These are phyloP conservation scores for Lepilemur septentrionalis DNA, from an alignment of 2,797 vertebrate species.

Conservation along the genomic window DNA sequence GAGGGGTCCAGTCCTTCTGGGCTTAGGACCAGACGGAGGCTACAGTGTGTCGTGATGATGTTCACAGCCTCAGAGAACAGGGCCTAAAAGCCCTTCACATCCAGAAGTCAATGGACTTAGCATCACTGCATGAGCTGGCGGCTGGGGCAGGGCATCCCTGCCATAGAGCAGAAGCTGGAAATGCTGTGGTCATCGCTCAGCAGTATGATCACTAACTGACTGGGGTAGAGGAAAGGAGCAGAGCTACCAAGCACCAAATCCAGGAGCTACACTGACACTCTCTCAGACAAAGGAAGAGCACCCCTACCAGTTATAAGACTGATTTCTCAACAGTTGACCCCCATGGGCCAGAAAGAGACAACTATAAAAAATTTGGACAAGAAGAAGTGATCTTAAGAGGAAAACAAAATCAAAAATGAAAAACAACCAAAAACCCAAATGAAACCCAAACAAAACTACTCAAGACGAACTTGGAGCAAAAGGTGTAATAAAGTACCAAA, in stretches of 20 bases:
- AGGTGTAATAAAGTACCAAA: neutral
- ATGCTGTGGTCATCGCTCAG: neutral
- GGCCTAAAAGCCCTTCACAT: neutral
- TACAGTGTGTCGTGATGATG: neutral
- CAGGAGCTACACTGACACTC: neutral
- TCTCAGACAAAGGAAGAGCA: neutral
- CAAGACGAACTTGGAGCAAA: neutral
- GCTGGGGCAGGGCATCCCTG: neutral
- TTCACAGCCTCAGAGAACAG: neutral
- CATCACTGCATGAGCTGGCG: neutral
- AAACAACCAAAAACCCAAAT: neutral
- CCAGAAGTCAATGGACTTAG: neutral
- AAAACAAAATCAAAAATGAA: neutral
- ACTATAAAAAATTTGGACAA: neutral
- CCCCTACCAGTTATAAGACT: neutral
- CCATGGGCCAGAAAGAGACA: neutral
- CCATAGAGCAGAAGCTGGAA: neutral
- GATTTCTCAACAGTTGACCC: neutral
- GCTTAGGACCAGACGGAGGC: neutral
- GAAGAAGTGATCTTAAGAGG: neutral
- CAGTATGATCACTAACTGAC: neutral
- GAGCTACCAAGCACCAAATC: neutral
- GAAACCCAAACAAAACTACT: neutral
- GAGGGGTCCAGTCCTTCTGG: neutral
- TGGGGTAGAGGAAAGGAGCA: neutral